Evolutionary conservation across 1,140 invertebrate species (phyloP), one percentile per base, ranked within the genome.

Genomic region (Polyergus mexicanus): DNA sequence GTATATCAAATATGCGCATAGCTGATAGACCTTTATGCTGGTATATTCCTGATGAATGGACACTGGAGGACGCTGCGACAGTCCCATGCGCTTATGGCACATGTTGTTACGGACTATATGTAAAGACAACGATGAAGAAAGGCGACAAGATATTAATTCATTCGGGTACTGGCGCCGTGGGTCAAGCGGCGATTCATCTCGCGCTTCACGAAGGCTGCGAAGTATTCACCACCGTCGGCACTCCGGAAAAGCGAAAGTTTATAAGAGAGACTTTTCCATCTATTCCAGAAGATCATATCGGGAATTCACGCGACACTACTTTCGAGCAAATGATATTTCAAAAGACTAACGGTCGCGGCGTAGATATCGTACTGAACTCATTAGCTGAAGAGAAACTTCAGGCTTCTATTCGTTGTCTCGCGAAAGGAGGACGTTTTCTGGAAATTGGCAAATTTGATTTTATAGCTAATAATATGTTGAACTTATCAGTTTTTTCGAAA

Each of bases 41-140:
- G 98, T 92, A 96, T 8, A 95, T 99, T 41, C 98, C 98, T 1
- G 96, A 98, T 1, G 90, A 96, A 7, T 99, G 98, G 98, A 96
- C 96, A 4, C 94, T 99, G 32, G 97, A 98, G 92, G 97, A 99
- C 66, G 98, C 98, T 2, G 97, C 98, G 0, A 98, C 98, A 0
- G 96, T 99, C 0, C 98, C 98, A 2, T 97, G 97, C 1, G 97
- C 97, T 10, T 99, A 99, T 92, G 96, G 96, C 66, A 99, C 98
- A 1, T 98, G 97, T 4, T 98, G 98, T 86, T 98, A 98, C 93
- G 97, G 98, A 16, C 95, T 99, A 84, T 95, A 96, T 60, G 41
- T 93, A 0, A 93, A 88, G 72, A 95, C 96, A 44, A 94, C 95
- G 63, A 96, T 97, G 83, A 95, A 95, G 76, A 95, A 95, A 87